A percentile compares a stretch with the other conserved stretches of the same genome.
phyloP scores from a whole-genome alignment of 2,797 vertebrate genomes.

The Spheniscus humboldti region DNA sequence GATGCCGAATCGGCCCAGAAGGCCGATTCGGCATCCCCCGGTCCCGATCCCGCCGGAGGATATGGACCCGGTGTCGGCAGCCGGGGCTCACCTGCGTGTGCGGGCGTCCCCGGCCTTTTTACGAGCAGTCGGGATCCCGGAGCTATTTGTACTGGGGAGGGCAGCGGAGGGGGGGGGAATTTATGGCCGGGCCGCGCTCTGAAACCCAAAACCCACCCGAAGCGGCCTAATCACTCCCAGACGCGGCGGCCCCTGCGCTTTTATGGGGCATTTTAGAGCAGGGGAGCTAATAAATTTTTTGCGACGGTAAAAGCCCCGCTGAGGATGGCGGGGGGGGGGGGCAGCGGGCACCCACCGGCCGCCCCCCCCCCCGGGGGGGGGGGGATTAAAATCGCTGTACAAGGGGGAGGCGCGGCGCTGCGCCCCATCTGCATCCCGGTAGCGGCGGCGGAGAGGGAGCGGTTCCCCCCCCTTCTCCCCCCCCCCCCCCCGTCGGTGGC shows the following conservation, averaged over 20 bases:
- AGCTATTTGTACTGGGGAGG: conserved; percentile 67
- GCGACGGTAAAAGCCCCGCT: neutral
- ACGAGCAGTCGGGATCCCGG: conserved; percentile 63
- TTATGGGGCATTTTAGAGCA: conserved; percentile 63
- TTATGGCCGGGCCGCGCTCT: conserved; percentile 47
- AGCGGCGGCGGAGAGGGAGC: too few species aligned
- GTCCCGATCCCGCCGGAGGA: neutral
- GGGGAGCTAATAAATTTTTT: conserved; percentile 62
- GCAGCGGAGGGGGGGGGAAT: conserved; percentile 9
- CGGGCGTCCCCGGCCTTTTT: conserved; percentile 34
- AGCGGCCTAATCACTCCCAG: conserved; percentile 69
- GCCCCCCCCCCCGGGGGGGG: neutral
- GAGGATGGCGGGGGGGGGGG: conserved; percentile 53
- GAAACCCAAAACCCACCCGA: conserved; percentile 65
- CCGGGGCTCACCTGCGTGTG: conserved; percentile 36
- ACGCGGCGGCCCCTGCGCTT: conserved; percentile 31
- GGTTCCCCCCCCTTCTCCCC: neutral
- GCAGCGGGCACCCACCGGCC: neutral
- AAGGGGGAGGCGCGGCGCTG: neutral
- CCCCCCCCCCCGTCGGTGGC: conserved; percentile 43
- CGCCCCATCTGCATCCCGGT: neutral
- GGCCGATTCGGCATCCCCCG: neutral
- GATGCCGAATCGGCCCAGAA: neutral
- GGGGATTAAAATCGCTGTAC: neutral
- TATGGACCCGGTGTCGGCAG: neutral